phyloP scores from a whole-genome alignment of 1,140 invertebrate species.

The Drosophila albomicans region DNA sequence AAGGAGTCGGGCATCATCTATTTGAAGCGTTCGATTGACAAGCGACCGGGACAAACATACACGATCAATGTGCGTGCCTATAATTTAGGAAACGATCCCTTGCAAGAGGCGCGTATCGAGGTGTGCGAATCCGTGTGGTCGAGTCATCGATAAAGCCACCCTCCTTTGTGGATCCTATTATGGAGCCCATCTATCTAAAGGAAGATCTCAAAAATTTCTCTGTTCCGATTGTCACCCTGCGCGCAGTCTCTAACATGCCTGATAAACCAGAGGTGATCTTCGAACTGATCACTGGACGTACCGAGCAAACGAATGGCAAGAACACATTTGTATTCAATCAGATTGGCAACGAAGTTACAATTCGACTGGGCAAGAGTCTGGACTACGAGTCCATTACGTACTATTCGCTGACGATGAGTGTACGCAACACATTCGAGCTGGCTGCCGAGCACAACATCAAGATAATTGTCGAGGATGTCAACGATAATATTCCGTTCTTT shows the following conservation, averaged over 20 bases:
- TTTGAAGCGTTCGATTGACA: slow-evolving; percentile 88
- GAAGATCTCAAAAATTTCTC: slow-evolving; percentile 91
- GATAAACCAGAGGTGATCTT: slow-evolving; percentile 90
- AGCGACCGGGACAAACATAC: slow-evolving; percentile 88
- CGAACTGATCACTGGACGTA: slow-evolving; percentile 91
- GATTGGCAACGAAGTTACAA: slow-evolving; percentile 89
- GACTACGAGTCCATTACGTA: slow-evolving; percentile 94
- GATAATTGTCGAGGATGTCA: slow-evolving; percentile 93
- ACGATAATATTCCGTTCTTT: slow-evolving; percentile 95
- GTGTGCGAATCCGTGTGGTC: slow-evolving; percentile 93
- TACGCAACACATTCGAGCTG: slow-evolving; percentile 92
- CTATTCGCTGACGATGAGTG: slow-evolving; percentile 93
- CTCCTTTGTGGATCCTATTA: slow-evolving; percentile 87
- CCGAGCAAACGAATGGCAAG: slow-evolving; percentile 93
- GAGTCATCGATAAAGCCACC: slow-evolving; percentile 95
- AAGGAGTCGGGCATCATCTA: slow-evolving; percentile 91
- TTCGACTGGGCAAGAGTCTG: slow-evolving; percentile 90
- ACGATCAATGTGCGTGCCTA: slow-evolving; percentile 90
- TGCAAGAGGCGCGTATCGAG: slow-evolving; percentile 88
- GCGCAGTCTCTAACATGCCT: slow-evolving; percentile 90
- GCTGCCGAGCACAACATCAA: slow-evolving; percentile 91
- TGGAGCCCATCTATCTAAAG: slow-evolving; percentile 88
- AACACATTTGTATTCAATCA: slow-evolving; percentile 90
- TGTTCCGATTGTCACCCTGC: slow-evolving; percentile 88
- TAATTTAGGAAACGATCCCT: slow-evolving; percentile 89